Base-by-base conservation (phyloP, 2,797 vertebrate species). In the Ammospiza maritima region DNA sequence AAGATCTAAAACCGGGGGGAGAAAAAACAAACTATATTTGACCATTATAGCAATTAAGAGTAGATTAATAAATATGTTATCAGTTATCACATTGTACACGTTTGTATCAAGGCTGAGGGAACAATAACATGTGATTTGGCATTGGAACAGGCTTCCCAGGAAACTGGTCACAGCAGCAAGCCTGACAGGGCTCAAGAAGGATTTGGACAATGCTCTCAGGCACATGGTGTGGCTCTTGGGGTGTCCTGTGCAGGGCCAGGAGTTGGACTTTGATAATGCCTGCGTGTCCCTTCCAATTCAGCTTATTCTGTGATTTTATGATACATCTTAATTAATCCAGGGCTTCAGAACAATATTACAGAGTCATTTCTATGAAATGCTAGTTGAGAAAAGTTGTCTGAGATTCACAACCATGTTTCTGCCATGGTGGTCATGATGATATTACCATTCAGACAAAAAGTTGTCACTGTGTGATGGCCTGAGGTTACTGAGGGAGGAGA, bases 51-150 rank as follows among this genome's bases (percentile, higher is more conserved):
- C 34, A 87, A 57, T 87, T 88, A 80, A 67, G 61, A 69, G 30
- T 44, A 82, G 53, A 65, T 85, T 79, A 89, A 67, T 82, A 87
- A 76, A 60, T 66, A 16, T 5, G 8, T 56, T 93, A 29, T 51
- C 40, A 61, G 42, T 20, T 74, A 20, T 56, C 23, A 40, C 13
- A 36, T n/a, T 82, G 16, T 40, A 30, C 5, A 6, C 0, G 0
- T 58, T 74, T 85, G 11, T 50, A 62, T 58, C 53, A 45, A 19
- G 40, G 26, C 17, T 56, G 15, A 56, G 36, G 50, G 12, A 77
- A 22, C 34, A 42, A 26, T 42, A 62, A 4, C 42, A 13, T 26
- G 12, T 48, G 42, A 48, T 32, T 42, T 70, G 56, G 34, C 56
- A 54, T 3, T 62, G 65, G 16, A 54, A 26, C 25, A 40, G 22